A percentile compares a stretch with the other conserved stretches of the same genome.
These are phyloP conservation scores for Malurus melanocephalus DNA, from an alignment of 2,113 vertebrate species.

Conservation along the genomic window DNA sequence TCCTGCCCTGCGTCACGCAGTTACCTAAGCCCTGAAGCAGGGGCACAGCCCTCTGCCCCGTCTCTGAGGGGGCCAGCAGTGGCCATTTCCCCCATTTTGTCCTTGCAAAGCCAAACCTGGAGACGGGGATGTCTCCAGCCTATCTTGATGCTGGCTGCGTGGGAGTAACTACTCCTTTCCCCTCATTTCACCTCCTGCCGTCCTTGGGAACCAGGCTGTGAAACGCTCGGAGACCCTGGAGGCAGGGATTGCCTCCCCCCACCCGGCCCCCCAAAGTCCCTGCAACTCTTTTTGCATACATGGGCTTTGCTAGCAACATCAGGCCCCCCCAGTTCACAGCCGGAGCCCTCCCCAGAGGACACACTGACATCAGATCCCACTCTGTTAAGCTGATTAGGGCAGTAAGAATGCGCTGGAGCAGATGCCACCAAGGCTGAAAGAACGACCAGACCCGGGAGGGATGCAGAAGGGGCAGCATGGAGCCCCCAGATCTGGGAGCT, in stretches of 20 bases:
- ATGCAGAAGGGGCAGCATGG: background rate
- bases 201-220: background rate
- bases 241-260: too few species aligned
- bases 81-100: background rate
- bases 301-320: background rate
- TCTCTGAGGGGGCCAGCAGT: background rate
- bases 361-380: background rate
- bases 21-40: background rate
- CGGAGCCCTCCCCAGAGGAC: background rate
- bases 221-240: background rate
- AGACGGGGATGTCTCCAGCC: background rate
- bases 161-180: background rate
- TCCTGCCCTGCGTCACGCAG: background rate
- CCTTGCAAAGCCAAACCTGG: background rate
- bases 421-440: background rate
- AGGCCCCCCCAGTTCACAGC: background rate
- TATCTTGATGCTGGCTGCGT: accelerated
- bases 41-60: background rate
- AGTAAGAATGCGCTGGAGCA: background rate
- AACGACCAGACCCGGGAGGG: background rate
- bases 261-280: accelerated
- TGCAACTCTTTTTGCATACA: background rate
- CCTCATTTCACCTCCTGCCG: background rate
- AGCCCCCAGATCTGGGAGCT: background rate
- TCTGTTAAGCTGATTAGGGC: conserved; percentile 40